phyloP scores from a whole-genome alignment of 2,888 invertebrate genomes.

The Phymatocera aterrima region DNA sequence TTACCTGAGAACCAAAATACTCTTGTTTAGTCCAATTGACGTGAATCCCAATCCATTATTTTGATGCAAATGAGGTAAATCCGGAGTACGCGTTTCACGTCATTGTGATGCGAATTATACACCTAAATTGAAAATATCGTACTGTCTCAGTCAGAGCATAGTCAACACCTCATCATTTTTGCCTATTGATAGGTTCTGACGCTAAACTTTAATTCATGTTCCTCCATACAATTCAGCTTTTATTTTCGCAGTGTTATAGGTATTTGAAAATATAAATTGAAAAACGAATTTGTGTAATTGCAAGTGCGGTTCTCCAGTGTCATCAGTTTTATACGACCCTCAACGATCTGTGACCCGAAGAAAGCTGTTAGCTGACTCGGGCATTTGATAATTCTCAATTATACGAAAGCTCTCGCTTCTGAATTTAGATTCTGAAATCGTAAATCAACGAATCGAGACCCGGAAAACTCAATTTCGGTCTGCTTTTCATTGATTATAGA shows the following conservation, averaged over 20 bases:
- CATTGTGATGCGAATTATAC: neutral
- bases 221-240: too few species aligned
- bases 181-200: too few species aligned
- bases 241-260: too few species aligned
- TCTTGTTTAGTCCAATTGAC: conserved; percentile 19
- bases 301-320: neutral
- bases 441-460: neutral
- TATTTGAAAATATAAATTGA: too few species aligned
- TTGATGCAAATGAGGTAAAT: conserved; percentile 8
- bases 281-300: too few species aligned
- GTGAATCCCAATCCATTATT: neutral
- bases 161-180: neutral
- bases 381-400: neutral
- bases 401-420: neutral
- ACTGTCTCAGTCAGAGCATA: neutral
- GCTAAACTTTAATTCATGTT: too few species aligned
- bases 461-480: neutral
- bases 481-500: neutral
- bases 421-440: neutral
- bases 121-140: neutral
- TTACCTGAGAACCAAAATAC: neutral
- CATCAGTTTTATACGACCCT: neutral
- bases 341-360: neutral
- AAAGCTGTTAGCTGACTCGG: conserved; percentile 4
- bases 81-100: neutral